Conservation (phyloP, 2,113 vertebrate species). For the Elephantulus edwardii region DNA sequence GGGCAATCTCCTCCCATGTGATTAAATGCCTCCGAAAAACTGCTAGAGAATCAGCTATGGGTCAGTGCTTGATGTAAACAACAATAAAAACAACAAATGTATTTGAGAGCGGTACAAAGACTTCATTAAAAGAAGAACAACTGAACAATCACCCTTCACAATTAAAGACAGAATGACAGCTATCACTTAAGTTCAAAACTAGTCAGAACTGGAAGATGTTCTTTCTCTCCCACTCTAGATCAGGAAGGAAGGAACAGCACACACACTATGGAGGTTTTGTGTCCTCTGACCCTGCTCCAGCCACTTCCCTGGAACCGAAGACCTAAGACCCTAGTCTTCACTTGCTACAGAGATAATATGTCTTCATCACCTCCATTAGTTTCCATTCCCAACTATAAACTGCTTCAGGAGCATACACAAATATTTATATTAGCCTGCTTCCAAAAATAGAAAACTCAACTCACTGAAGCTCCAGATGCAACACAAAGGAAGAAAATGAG, state of each 20-base stretch:
- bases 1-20: too few species aligned
- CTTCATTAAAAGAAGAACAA: not conserved
- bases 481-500: slow-evolving; percentile 38
- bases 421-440: not conserved
- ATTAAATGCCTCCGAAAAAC: too few species aligned
- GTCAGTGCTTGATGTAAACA: too few species aligned
- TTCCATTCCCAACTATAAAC: not conserved
- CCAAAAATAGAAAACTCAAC: slow-evolving; percentile 21
- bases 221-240: not conserved
- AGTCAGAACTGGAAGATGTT: not conserved
- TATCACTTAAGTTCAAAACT: not conserved
- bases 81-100: too few species aligned
- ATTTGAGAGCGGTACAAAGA: not conserved
- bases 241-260: not conserved
- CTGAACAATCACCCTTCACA: not conserved
- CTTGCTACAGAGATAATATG: not conserved
- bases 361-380: not conserved
- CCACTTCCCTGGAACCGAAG: not conserved
- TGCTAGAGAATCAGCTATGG: too few species aligned
- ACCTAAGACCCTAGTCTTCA: not conserved
- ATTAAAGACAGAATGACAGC: not conserved
- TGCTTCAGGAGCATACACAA: not conserved
- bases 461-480: not conserved
- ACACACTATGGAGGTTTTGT: not conserved
- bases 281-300: not conserved